These are phyloP conservation scores for Sialia sialis DNA, from an alignment of 2,113 vertebrate genomes.

Conservation along the genomic window DNA sequence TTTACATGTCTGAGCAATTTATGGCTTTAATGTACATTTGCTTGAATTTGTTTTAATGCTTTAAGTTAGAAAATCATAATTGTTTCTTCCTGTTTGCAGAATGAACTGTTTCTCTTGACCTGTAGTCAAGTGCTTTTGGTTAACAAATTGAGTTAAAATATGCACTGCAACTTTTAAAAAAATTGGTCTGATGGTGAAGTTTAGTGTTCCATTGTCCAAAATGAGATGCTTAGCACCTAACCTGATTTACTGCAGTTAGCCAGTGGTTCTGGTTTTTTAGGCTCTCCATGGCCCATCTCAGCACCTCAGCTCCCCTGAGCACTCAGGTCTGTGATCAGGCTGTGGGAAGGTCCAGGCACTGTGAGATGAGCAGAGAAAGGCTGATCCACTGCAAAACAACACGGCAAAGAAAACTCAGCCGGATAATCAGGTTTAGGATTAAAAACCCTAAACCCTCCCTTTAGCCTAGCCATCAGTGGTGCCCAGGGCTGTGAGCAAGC, in stretches of 20 bases:
- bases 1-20: not conserved
- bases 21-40: not conserved
- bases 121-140: not conserved
- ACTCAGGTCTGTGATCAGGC: not conserved
- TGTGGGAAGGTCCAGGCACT: not conserved
- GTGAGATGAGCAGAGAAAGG: not conserved
- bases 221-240: not conserved
- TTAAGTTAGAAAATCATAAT: not conserved
- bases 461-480: accelerated
- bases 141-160: not conserved
- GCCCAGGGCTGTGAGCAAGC: accelerated
- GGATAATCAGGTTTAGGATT: accelerated
- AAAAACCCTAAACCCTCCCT: not conserved
- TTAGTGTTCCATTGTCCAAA: not conserved
- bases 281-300: not conserved
- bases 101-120: not conserved
- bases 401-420: not conserved
- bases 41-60: not conserved
- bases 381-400: not conserved
- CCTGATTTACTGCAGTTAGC: not conserved
- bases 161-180: accelerated
- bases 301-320: not conserved
- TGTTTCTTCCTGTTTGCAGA: not conserved
- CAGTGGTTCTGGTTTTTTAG: not conserved
- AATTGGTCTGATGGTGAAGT: not conserved